These are phyloP conservation scores for Luidia sarsii DNA, from an alignment of 53 echinoderm and acorn worm genomes.

Conservation along the genomic window DNA sequence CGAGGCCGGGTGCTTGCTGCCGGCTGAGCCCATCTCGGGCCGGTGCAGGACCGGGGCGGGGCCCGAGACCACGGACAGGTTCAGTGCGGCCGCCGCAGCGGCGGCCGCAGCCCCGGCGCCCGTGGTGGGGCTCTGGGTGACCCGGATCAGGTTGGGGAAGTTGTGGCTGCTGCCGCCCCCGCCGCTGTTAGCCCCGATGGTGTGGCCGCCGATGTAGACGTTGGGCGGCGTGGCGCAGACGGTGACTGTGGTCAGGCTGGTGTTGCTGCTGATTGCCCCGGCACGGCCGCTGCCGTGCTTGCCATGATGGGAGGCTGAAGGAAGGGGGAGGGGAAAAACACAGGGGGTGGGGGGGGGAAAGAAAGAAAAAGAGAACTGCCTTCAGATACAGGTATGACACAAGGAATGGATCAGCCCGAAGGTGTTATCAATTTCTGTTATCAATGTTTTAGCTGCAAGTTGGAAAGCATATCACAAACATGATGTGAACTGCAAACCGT, in stretches of 20 bases:
- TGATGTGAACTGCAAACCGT: too few species aligned
- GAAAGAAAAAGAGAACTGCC: too few species aligned
- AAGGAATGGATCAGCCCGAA: too few species aligned
- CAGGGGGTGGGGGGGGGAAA: too few species aligned
- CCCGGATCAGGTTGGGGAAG: constrained; percentile 76
- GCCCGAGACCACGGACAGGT: constrained; percentile 88
- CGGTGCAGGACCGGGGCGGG: constrained; percentile 92
- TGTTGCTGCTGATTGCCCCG: constrained; percentile 29
- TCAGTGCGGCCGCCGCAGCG: constrained; percentile 52
- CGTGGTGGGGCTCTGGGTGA: constrained; percentile 45
- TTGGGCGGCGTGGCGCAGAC: constrained; percentile 49
- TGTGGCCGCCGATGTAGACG: constrained; percentile 45
- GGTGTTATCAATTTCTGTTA: too few species aligned
- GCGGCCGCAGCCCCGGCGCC: not conserved
- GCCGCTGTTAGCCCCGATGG: too few species aligned
- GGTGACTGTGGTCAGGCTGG: constrained; percentile 58
- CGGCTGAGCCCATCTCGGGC: constrained; percentile 74
- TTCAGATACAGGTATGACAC: too few species aligned
- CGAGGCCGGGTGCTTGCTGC: constrained; percentile 44
- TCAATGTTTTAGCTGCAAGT: too few species aligned
- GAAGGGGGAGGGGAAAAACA: too few species aligned
- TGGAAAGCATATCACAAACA: too few species aligned
- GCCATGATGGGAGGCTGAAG: constrained; percentile 54
- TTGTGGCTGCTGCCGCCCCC: constrained; percentile 52
- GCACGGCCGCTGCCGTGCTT: constrained; percentile 64